Conservation (phyloP, 2,113 vertebrate species). For the Sardina pilchardus region DNA sequence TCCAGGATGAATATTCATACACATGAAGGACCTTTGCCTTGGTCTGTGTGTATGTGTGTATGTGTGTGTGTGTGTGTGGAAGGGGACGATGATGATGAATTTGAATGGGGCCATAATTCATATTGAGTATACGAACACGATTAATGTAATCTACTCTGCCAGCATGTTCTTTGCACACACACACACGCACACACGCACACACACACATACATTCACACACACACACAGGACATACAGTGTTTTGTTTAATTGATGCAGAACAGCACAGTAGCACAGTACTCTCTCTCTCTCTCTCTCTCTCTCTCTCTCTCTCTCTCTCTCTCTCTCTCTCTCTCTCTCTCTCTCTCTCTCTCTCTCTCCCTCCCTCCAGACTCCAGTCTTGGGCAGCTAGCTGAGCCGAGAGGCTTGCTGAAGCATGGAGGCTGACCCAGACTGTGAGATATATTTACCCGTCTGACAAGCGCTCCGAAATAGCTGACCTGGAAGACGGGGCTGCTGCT, state of each 20-base stretch:
- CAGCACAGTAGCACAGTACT: not conserved
- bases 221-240: not conserved
- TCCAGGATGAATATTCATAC: constrained; percentile 33
- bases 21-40: not conserved
- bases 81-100: not conserved
- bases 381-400: constrained; percentile 15
- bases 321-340: not conserved
- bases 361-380: not conserved
- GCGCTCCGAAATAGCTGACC: constrained; percentile 62
- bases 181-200: no score
- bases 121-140: not conserved
- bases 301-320: not conserved
- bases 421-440: constrained; percentile 33
- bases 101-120: not conserved
- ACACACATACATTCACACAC: not conserved
- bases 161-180: not conserved
- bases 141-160: not conserved
- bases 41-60: constrained; percentile 9
- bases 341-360: not conserved
- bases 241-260: not conserved
- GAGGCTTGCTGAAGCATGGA: constrained; percentile 25
- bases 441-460: constrained; percentile 48
- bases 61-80: constrained; percentile 9
- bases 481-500: constrained; percentile 37
- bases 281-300: not conserved